Evolutionary conservation across 2,113 vertebrate species (phyloP), one percentile per base, ranked within the genome.

Genomic region (Tyrannus savana): DNA sequence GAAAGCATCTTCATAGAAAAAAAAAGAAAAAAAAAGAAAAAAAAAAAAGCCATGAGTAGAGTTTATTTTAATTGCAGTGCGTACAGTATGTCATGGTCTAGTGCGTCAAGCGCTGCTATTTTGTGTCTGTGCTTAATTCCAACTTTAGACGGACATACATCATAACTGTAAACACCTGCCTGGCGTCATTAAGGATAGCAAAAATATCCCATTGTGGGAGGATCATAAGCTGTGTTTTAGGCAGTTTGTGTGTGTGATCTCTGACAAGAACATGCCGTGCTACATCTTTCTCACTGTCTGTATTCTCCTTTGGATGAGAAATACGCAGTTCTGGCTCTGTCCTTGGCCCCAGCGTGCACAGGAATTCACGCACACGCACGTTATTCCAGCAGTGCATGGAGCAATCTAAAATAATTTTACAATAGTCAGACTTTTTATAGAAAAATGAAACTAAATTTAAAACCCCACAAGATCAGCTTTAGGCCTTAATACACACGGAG

Each of bases 191-290:
- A 93, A 80, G 85, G 95, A 35, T 11, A 71, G 82, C 46, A 96
- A 96, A 97, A 97, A 96, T 94, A 96, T 96, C 95, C 77, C 75
- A 55, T 92, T 66, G 89, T 95, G 87, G 93, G 97, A 97, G 85
- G 91, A 96, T 77, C 92, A 53, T 42, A 83, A 92, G 63, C 90
- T 95, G 84, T 67, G 28, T 87, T 60, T 95, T 77, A 93, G 84
- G 59, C 74, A 93, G 72, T 87, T 82, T 89, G 80, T 73, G 71
- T 94, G 77, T 94, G 77, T 96, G 81, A 86, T 95, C 93, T 95
- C 71, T 95, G 81, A 96, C 83, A 94, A 91, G 84, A 92, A 95
- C 80, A 91, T 60, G 62, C 49, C 53, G 62, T 91, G 58, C 83
- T 94, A 68, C 41, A 63, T 64, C 41, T 95, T 86, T 93, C 81